Evolutionary conservation across 2,113 vertebrate species (phyloP), one percentile per base, ranked within the genome.

Genomic region (Zosterops japonicus): DNA sequence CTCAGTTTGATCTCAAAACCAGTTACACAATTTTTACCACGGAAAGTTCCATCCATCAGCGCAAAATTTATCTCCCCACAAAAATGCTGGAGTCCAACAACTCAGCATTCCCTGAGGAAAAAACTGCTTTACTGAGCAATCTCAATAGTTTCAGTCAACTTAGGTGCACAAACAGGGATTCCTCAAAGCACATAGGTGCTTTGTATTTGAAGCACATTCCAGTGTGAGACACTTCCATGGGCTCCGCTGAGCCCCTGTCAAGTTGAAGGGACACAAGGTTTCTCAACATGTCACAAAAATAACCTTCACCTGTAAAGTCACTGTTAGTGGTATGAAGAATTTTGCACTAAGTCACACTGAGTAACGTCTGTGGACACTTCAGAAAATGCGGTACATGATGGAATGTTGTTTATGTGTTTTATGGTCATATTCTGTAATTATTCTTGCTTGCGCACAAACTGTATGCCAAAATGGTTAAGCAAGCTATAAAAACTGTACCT

Each of bases 261-360:
- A 35, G 25, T 11, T 33, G 42, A 91, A 63, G 74, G 52, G 35
- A 81, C 35, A 47, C 35, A 71, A 78, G 39, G 24, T 8, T 87
- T 77, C 65, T 84, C 68, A 84, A 91, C 17, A 2, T 53, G 87
- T 75, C 93, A 95, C 63, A 94, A 83, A 92, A 93, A 94, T 86
- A 88, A 85, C 36, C 76, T 67, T 89, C 39, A 89, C 68, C 90
- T 93, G 28, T 24, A 83, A 85, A 76, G 52, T 67, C 85, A 63
- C 46, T 28, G 5, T 0, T 12, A 78, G 22, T 6, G 21, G 6
- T 86, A 29, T 0, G 20, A 83, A 55, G 71, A 59, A 44, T 27
- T 93, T 64, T n/a, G 5, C 52, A 36, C 25, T 25, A 70, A 77
- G 68, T 36, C 47, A 80, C 29, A 16, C 18, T 39, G 36, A 63